Conservation (phyloP, 92 coral and sea anemone genomes). For the Pocillopora grandis region DNA sequence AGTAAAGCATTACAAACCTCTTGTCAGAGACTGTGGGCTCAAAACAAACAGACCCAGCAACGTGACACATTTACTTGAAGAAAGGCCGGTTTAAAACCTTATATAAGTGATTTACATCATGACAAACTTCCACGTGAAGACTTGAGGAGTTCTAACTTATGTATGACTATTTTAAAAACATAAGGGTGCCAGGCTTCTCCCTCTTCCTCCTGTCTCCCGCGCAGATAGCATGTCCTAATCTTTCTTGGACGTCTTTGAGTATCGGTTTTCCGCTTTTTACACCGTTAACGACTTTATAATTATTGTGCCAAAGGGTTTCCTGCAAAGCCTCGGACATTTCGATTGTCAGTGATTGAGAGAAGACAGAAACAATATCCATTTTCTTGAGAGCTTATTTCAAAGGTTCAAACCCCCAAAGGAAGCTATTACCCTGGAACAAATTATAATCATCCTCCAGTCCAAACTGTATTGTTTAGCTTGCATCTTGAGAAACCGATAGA, state of each 20-base stretch:
- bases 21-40: too few species aligned
- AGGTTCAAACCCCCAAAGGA: too few species aligned
- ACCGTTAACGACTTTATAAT: slow-evolving; percentile 3
- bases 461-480: too few species aligned
- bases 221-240: neutral
- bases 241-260: neutral
- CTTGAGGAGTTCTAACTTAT: neutral
- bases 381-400: neutral
- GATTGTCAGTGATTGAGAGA: neutral
- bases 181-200: neutral
- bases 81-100: neutral
- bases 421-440: too few species aligned
- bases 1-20: too few species aligned
- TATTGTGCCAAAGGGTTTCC: neutral
- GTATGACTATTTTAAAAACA: slow-evolving; percentile 2
- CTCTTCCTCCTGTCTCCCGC: neutral
- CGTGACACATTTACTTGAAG: neutral
- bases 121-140: neutral
- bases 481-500: too few species aligned
- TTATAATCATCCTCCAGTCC: too few species aligned
- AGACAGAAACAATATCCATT: neutral
- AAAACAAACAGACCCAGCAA: neutral
- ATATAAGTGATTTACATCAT: neutral
- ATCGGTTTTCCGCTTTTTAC: neutral
- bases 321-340: neutral